These are phyloP conservation scores for Gonocerus acuteangulatus DNA, from an alignment of 2,888 invertebrate genomes.

Conservation along the genomic window DNA sequence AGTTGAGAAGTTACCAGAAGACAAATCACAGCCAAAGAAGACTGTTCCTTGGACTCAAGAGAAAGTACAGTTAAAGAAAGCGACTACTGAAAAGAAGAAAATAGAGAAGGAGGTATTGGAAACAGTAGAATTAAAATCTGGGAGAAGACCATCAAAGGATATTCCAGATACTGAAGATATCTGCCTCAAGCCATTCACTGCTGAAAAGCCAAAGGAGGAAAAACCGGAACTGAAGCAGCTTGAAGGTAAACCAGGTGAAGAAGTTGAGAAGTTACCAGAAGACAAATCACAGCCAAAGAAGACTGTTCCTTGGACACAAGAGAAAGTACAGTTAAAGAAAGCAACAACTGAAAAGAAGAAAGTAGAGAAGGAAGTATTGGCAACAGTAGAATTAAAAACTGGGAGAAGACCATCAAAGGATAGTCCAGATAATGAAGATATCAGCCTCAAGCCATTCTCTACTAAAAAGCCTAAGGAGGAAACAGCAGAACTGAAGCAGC, in stretches of 20 bases:
- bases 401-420: conserved; percentile 3
- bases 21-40: not conserved
- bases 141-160: conserved; percentile 9
- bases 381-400: conserved; percentile 38
- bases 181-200: conserved; percentile 9
- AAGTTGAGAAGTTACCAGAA: not conserved
- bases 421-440: conserved; percentile 15
- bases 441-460: conserved; percentile 26
- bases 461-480: not conserved
- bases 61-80: conserved; percentile 39
- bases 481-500: conserved; percentile 26
- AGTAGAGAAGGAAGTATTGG: conserved; percentile 16
- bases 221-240: too few relatives aligned
- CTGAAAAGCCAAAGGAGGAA: not conserved
- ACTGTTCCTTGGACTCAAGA: conserved; percentile 28
- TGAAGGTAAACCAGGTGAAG: not conserved
- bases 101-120: conserved; percentile 38
- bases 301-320: conserved; percentile 25
- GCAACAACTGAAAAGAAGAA: not conserved
- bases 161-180: conserved; percentile 21
- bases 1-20: conserved; percentile 3
- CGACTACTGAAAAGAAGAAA: conserved; percentile 34
- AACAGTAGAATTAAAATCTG: conserved; percentile 34
- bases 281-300: conserved; percentile 12
- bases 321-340: conserved; percentile 13